Evolutionary conservation across 30 jellyfish, hydroid and myxozoan species (phyloP), one percentile per base, ranked within the genome.

Genomic region (Sanderia malayensis): DNA sequence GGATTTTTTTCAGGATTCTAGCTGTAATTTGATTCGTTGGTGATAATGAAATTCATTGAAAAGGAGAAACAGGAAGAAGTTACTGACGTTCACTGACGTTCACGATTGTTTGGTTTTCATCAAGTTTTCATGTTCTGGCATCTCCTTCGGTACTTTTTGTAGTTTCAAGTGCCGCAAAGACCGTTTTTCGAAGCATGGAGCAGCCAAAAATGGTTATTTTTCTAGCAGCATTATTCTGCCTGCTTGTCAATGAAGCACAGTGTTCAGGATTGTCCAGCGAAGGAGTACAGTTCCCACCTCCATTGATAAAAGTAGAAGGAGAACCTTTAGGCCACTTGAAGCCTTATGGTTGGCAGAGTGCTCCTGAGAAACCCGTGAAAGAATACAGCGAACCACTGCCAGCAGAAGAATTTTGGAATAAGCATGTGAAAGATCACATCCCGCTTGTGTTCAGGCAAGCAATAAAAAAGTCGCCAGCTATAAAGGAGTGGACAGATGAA

Each of bases 361-460:
- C 82, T 10, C 92, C 97, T 20, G 92, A 88, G 59, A 85, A 85
- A 17, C 97, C 90, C 0, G 92, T 81, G 47, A 68, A 49, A 60
- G 97, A 80, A 58, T 88, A 80, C 83, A 60, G 52, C 74, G 65
- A 74, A 46, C 89, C 89, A 44, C 92, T 88, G 4, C 27, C 79
- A 1, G 90, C 97, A 28, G 82, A 80, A 30, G 88, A 57, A 31
- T 81, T 88, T 65, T 88, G 97, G 97, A 25, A 73, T 58, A 44
- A 49, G 21, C 95, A 80, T 30, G 95, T 80, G 23, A 81, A 75
- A 64, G 75, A 71, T 15, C 84, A 74, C 69, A 73, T 29, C 0
- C 97, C 97, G 2, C 81, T 88, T 30, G 97, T 88, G 1, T 80
- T 62, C 64, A 44, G 97, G 11, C 85, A 76, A 33, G 87, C 83